A percentile compares a stretch with the other conserved stretches of the same genome.
Conservation (phyloP, 1,140 invertebrate species). For the Spodoptera litura region DNA sequence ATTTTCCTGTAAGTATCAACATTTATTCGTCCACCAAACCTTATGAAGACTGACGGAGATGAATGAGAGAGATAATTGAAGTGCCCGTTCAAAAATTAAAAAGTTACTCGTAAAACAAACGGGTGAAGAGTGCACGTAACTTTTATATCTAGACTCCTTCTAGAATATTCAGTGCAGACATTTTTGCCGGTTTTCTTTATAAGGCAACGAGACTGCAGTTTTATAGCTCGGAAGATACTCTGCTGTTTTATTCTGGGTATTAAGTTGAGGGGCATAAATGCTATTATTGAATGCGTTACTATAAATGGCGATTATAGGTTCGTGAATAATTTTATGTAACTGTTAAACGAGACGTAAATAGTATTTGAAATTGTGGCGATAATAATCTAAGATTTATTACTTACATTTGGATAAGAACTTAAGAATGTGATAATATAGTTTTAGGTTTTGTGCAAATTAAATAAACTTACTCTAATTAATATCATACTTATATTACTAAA, state of each 20-base stretch:
- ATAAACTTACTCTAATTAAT: too few species aligned
- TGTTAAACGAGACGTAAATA: slow-evolving; percentile 24
- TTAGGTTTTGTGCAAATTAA: background rate
- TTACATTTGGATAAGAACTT: background rate
- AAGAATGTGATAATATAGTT: background rate
- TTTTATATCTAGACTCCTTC: slow-evolving; percentile 38
- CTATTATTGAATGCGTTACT: background rate
- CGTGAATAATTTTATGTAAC: slow-evolving; percentile 36
- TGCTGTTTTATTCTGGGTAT: background rate
- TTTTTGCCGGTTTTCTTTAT: slow-evolving; percentile 30
- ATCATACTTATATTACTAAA: too few species aligned
- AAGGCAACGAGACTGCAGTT: slow-evolving; percentile 33
- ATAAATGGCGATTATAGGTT: slow-evolving; percentile 22
- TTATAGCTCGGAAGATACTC: slow-evolving; percentile 14
- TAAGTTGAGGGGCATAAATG: background rate
- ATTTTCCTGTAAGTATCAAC: slow-evolving; percentile 61
- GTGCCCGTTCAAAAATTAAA: slow-evolving; percentile 64
- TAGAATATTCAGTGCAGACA: slow-evolving; percentile 29
- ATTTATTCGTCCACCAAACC: slow-evolving; percentile 51
- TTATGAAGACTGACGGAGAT: slow-evolving; percentile 72
- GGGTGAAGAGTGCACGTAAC: slow-evolving; percentile 37
- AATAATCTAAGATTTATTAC: background rate
- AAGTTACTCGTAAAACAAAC: slow-evolving; percentile 53
- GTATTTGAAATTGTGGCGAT: slow-evolving; percentile 1
- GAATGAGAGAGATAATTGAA: slow-evolving; percentile 70